Base-by-base conservation (phyloP, 2,888 invertebrate genomes). In the Andrena haemorrhoa region DNA sequence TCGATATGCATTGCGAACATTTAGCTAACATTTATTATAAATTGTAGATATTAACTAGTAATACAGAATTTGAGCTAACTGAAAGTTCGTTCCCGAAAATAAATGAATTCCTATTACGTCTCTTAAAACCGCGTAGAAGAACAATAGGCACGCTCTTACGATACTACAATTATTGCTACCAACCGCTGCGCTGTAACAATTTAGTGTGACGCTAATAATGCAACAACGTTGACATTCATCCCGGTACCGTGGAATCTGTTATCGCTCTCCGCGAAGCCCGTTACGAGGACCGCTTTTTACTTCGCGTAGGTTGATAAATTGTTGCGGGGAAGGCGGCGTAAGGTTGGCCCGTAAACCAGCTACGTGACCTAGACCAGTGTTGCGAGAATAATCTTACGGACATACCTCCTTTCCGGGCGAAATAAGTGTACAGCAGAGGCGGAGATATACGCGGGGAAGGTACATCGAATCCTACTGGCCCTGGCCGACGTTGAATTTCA, bases 381-480 rank as follows among this genome's bases (percentile, higher is more conserved):
- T 65, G 73, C 73, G 29, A 75, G 69, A 77, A 83, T 86, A 86
- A 87, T 84, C 84, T 72, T 56, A 51, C 60, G 68, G 51, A 47
- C 58, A 23, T 51, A 29, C 31, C 41, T 60, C 10, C 23, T 31
- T 49, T 35, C 26, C 29, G 20, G 20, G 20, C 16, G 51, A 70
- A 79, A 73, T 74, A 82, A 82, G 82, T 72, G 51, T 35, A 29
- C 12, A 60, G 41, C 35, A 29, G 33, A 33, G 29, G 23, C 33
- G 53, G n/a, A 51, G 10, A 81, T 73, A 64, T 51, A 64, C 33
- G 70, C 68, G 10, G 51, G 51, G 58, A 8, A 16, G 29, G 80
- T 75, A 61, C 66, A 66, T 72, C 70, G 84, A 82, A 84, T 88
- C 82, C 81, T 82, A 79, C 86, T 79, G 61, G 41, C n/a, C 10